Base-by-base conservation (phyloP, 2,113 vertebrate genomes). In the Aldabrachelys gigantea region DNA sequence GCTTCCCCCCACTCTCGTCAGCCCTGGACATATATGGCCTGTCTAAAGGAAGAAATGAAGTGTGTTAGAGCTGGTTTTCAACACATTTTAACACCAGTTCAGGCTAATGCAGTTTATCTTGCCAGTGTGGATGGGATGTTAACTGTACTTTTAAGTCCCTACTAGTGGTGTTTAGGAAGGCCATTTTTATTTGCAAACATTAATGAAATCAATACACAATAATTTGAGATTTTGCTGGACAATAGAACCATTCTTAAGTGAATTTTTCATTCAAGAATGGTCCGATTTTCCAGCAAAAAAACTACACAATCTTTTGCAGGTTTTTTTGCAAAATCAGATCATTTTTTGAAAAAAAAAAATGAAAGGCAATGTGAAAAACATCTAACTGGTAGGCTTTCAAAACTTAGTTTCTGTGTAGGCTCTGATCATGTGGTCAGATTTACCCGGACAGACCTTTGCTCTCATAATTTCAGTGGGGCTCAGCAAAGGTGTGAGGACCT, bases 141-240 rank as follows among this genome's bases (percentile, higher is more conserved):
- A 44, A 10, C 75, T 38, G 65, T 69, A 69, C 65, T 76, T 76
- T 76, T 13, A 47, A 76, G 10, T 14, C 12, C 2, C 10, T 47
- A 8, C 10, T 76, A 6, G 41, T 76, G 24, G 24, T 76, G 41
- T 76, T 13, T 44, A 47, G 24, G 47, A 76, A 76, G 22, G 75
- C 24, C 22, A 76, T 44, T 47, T 44, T 27, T 76, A 76, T 76
- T 76, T 41, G 19, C 24, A 76, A 44, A 76, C 44, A 13, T 44
- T 44, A 76, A 24, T 76, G 38, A 47, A 47, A 76, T 47, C 11
- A 41, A 75, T 41, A 5, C 12, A 76, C 41, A 1, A 1, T 88
- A 84, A 84, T 49, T 31, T n/a, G 35, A 85, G 92, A 89, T 96
- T 94, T 90, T 87, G 69, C 65, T 95, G 54, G 82, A 87, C 47